Percentiles rank a stretch among this genome's conserved stretches.
Evolutionary conservation across 2,113 vertebrate species (phyloP).

Genomic region (Potamarius usumacintae): DNA sequence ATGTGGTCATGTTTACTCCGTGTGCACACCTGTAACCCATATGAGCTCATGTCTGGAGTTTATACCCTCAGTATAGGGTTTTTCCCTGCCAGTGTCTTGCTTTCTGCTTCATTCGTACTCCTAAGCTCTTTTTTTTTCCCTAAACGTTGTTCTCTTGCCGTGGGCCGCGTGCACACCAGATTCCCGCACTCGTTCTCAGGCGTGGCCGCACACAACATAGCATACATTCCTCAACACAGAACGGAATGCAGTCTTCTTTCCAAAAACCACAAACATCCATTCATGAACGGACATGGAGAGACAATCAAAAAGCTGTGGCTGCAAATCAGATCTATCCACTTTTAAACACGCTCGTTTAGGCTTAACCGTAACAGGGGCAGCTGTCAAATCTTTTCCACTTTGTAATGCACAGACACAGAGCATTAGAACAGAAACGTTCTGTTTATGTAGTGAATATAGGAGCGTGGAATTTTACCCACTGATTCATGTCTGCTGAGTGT

Average conservation of each 20-base stretch:
- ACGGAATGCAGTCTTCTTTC: slow-evolving; percentile 60
- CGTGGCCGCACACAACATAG: slow-evolving; percentile 58
- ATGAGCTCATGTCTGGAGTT: slow-evolving; percentile 74
- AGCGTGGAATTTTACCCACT: not conserved
- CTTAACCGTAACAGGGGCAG: not conserved
- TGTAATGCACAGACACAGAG: not conserved
- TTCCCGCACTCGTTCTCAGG: slow-evolving; percentile 65
- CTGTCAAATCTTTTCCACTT: not conserved
- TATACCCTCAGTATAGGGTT: slow-evolving; percentile 56
- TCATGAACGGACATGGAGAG: slow-evolving; percentile 18
- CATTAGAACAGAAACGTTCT: not conserved
- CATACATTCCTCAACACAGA: slow-evolving; percentile 63
- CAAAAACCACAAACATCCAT: slow-evolving; percentile 11
- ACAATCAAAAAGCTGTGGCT: slow-evolving; percentile 1
- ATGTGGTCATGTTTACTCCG: not conserved
- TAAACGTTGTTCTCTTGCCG: slow-evolving; percentile 58
- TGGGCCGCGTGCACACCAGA: slow-evolving; percentile 23
- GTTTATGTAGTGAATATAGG: not conserved
- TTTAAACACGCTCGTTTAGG: not conserved
- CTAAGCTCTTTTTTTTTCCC: slow-evolving; percentile 21
- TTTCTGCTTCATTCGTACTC: not conserved
- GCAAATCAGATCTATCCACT: not conserved
- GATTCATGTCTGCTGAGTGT: not conserved
- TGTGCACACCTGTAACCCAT: slow-evolving; percentile 40
- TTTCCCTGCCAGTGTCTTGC: slow-evolving; percentile 20